Evolutionary conservation across 2,113 vertebrate species (phyloP).

Genomic region (Crotalus viridis): DNA sequence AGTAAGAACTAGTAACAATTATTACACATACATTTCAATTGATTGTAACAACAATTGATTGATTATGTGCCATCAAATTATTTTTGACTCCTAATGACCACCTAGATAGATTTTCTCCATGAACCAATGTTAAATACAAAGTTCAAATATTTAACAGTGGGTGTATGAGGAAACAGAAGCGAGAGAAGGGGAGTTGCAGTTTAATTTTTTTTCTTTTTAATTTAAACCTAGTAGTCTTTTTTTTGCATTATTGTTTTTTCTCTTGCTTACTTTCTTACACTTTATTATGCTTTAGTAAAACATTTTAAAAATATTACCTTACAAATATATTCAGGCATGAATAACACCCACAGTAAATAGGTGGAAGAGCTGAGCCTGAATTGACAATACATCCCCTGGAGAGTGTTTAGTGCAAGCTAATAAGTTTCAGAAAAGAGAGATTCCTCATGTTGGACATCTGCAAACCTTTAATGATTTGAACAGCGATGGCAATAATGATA

Average conservation of each 20-base stretch:
- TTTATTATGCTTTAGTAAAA: neutral
- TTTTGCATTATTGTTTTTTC: neutral
- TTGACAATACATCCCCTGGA: neutral
- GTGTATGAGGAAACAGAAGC: neutral
- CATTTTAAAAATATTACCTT: neutral
- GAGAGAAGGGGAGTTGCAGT: neutral
- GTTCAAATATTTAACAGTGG: neutral
- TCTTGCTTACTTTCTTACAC: neutral
- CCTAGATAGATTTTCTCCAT: neutral
- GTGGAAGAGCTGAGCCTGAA: neutral
- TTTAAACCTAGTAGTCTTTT: neutral
- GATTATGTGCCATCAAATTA: neutral
- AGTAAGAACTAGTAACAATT: neutral
- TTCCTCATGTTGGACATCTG: neutral
- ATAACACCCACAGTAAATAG: neutral
- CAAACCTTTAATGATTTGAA: neutral
- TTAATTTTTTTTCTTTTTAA: neutral
- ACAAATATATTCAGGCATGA: neutral
- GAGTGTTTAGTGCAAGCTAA: slow-evolving; percentile 23
- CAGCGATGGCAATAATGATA: neutral
- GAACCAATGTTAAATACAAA: neutral
- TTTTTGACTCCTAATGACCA: neutral
- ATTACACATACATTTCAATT: neutral
- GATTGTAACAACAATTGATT: neutral
- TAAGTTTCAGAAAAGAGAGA: neutral